Evolutionary conservation across 2,888 invertebrate species (phyloP).

Genomic region (Limnephilus lunatus): DNA sequence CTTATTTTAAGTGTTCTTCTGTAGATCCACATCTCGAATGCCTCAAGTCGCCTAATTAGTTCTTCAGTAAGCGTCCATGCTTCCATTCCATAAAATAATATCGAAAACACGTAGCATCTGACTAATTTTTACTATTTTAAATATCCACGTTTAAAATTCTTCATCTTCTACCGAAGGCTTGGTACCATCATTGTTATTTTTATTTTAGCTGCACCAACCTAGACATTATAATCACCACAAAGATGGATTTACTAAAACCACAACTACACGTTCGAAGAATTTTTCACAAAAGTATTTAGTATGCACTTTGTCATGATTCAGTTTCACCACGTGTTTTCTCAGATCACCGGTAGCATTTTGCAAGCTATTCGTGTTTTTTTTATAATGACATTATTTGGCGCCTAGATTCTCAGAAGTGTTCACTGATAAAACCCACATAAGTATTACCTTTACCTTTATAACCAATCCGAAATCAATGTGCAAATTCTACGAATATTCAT

Average conservation of each 20-base stretch:
- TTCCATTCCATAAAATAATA: too few species aligned
- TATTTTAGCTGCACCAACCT: not conserved
- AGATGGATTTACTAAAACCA: not conserved
- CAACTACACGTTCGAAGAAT: not conserved
- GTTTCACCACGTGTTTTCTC: not conserved
- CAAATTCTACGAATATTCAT: not conserved
- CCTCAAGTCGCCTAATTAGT: too few species aligned
- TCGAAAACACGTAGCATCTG: too few species aligned
- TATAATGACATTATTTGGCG: not conserved
- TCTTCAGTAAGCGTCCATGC: too few species aligned
- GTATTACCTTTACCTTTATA: not conserved
- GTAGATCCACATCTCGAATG: too few species aligned
- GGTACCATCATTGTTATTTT: not conserved
- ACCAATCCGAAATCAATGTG: not conserved
- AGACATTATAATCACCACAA: not conserved
- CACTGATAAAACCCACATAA: not conserved
- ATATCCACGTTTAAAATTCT: too few species aligned
- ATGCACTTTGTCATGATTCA: not conserved
- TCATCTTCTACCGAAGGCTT: not conserved
- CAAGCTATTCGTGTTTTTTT: not conserved
- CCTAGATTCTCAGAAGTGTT: not conserved
- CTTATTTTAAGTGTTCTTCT: too few species aligned
- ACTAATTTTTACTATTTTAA: not conserved
- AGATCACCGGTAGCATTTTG: not conserved
- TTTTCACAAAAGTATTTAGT: not conserved